Evolutionary conservation across 2,113 vertebrate genomes (phyloP), one percentile per base, ranked within the genome.

Genomic region (Perca fluviatilis): DNA sequence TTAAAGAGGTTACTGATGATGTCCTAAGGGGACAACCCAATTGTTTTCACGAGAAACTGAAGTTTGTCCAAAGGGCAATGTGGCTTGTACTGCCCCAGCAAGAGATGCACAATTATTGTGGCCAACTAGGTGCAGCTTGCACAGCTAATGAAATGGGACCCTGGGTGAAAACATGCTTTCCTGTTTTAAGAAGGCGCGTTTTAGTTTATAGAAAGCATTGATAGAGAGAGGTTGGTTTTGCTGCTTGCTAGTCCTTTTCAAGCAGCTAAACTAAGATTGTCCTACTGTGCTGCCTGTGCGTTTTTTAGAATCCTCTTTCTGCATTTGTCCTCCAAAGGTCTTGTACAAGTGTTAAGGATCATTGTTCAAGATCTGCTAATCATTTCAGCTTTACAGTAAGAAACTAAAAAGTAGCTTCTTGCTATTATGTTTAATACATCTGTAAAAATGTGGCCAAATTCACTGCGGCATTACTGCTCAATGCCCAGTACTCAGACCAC

Each of bases 391-490:
- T 54, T 47, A 46, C 6, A 33, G 25, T 14, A 21, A 61, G 19
- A 67, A 25, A 68, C 5, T 47, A 71, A 56, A 47, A 27, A 25
- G 9, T 36, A 51, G 47, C 46, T 74, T 62, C 19, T 61, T 43
- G 30, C 27, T 12, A 62, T 74, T 72, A 14, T 14, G 36, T 21
- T 46, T 60, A 73, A 58, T 43, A 21, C 5, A 25, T 30, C 57
- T 16, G 21, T 36, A 65, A 47, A 25, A 49, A 23, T n/a, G 6
- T 62, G 16, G 70, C 56, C 3, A 19, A 30, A 56, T 76, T 87
- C 56, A 84, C 27, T 13, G 25, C 67, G 30, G 67, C 67, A 80
- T 84, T 71, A 73, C 19, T 58, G 19, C 14, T 25, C 21, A 50
- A 21, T 74, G 75, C 9, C 19, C 47, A 69, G 49, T 23, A 18